phyloP scores from a whole-genome alignment of 1,140 invertebrate genomes.

The Caenorhabditis briggsae region DNA sequence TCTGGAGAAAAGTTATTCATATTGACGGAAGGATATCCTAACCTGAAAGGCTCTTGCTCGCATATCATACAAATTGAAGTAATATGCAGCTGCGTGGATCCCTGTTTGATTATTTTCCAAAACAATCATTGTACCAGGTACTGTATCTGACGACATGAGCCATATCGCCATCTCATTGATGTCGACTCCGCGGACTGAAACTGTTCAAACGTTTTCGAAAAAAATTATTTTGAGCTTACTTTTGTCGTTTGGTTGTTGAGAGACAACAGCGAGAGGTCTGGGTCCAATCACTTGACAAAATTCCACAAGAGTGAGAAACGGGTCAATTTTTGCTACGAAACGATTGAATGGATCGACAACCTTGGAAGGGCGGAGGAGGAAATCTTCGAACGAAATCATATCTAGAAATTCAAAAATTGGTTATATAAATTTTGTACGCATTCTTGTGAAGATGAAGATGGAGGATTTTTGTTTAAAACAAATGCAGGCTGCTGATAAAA shows the following conservation, averaged over 20 bases:
- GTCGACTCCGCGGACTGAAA: constrained; percentile 10
- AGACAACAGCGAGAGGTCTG: constrained; percentile 3
- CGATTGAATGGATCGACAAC: constrained; percentile 28
- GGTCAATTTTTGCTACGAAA: constrained; percentile 42
- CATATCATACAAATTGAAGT: constrained; percentile 49
- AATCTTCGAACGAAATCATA: constrained; percentile 41
- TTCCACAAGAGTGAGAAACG: constrained; percentile 41
- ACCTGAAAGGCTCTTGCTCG: constrained; percentile 34
- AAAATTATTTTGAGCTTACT: neutral
- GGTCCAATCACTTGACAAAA: constrained; percentile 48
- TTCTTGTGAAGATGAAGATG: no score
- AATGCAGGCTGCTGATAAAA: no score
- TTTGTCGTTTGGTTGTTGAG: neutral
- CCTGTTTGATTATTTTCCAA: constrained; percentile 47
- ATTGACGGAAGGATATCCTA: neutral
- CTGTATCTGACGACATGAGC: constrained; percentile 39
- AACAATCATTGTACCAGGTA: constrained; percentile 42
- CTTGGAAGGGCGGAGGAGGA: constrained; percentile 21
- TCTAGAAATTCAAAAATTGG: neutral
- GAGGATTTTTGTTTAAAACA: no score
- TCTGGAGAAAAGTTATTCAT: neutral
- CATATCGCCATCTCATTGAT: constrained; percentile 45
- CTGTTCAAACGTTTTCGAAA: neutral
- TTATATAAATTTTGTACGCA: no score
- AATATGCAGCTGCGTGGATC: constrained; percentile 27